Evolutionary conservation across 2,113 vertebrate species (phyloP).

Genomic region (Zosterops borbonicus): DNA sequence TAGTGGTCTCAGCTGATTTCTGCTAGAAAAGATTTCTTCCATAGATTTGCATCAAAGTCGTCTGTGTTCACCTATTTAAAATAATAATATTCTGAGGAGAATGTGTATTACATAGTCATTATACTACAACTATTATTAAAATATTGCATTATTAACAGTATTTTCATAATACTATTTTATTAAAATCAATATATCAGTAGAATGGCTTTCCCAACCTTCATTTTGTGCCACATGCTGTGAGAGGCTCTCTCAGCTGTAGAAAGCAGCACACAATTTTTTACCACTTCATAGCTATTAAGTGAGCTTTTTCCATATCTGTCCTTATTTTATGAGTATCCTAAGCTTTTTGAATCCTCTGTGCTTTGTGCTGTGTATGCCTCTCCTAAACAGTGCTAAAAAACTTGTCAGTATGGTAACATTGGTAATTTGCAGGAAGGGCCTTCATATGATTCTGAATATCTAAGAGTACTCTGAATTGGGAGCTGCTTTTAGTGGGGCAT

Average conservation of each 20-base stretch:
- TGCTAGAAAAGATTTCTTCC: background rate
- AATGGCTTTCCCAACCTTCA: background rate
- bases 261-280: background rate
- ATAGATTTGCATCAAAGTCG: background rate
- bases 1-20: background rate
- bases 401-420: background rate
- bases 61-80: background rate
- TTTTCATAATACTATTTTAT: constrained; percentile 10
- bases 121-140: background rate
- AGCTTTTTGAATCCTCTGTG: background rate
- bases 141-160: constrained; percentile 42
- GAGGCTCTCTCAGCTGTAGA: background rate
- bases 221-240: background rate
- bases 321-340: background rate
- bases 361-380: background rate
- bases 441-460: background rate
- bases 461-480: background rate
- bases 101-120: background rate
- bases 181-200: constrained; percentile 58
- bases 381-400: background rate
- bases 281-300: background rate
- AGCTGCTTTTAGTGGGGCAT: background rate
- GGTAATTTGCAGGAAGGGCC: background rate
- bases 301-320: background rate
- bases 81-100: background rate